Evolutionary conservation across 1,140 invertebrate species (phyloP), one percentile per base, ranked within the genome.

Genomic region (Drosophila teissieri): DNA sequence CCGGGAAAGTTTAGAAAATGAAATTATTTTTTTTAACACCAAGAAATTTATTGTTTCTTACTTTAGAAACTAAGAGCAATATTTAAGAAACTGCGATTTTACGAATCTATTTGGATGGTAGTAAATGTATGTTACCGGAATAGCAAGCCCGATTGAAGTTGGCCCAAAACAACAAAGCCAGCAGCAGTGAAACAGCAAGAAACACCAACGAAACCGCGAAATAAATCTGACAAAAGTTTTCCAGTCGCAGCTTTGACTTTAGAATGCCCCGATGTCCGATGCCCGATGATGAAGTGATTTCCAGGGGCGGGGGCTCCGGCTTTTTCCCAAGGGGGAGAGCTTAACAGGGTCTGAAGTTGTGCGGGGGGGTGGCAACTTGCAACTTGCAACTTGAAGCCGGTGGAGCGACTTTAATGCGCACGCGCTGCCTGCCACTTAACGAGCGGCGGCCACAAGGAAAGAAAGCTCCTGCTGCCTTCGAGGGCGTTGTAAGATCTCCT

Each of bases 381-480:
- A 10, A 39, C 37, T 8, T 31, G 60, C 51, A 64, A 64, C 62
- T 62, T 34, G 37, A 56, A 46, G 68, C 53, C 57, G 54, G 36
- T 67, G 61, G 49, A 72, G 75, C 69, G 55, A 80, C 73, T 70
- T 88, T 69, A 86, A 86, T 78, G 85, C 85, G 84, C 84, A 89
- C 84, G 84, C 84, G 84, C 84, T 89, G 80, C 54, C 80, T 84
- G 85, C 80, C 84, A 89, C 84, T 89, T 89, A 89, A 88, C 83
- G 79, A 88, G 80, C 80, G 69, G 61, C 58, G 76, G 68, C 58
- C 51, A 64, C 56, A 82, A 77, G 63, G 61, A 82, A 81, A 73
- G 78, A 86, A 81, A 89, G 80, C 80, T 61, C 56, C 51, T 69
- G 67, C 65, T 77, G 78, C 76, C 80, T 77, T 83, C 58, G 80